Percentiles rank a stretch among this genome's conserved stretches.
Conservation (phyloP, 2,888 invertebrate genomes). For the Cataglyphis livida region DNA sequence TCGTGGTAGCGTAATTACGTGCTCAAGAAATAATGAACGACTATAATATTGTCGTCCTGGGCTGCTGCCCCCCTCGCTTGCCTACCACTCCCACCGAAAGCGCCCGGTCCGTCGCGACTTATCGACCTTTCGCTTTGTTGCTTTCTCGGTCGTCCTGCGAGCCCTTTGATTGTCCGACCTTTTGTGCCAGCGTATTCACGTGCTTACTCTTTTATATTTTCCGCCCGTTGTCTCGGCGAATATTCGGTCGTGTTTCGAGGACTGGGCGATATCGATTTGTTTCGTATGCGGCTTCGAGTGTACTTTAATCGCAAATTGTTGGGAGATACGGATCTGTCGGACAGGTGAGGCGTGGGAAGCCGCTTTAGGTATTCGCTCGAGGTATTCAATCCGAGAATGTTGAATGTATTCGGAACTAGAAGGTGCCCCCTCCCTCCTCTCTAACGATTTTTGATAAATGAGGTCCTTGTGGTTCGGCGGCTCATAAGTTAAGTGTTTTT, state of each 20-base stretch:
- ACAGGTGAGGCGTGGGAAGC: constrained; percentile 77
- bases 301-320: constrained; percentile 29
- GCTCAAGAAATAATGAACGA: constrained; percentile 83
- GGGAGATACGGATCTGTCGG: constrained; percentile 72
- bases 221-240: constrained; percentile 68
- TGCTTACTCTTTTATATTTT: constrained; percentile 59
- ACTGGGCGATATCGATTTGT: constrained; percentile 67
- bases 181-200: constrained; percentile 44
- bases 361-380: constrained; percentile 25
- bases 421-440: too few relatives aligned
- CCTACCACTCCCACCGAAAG: constrained; percentile 43
- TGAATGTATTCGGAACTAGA: not conserved
- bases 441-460: not conserved
- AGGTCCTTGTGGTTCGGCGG: not conserved
- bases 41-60: constrained; percentile 82
- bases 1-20: constrained; percentile 80
- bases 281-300: constrained; percentile 51
- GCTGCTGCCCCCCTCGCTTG: constrained; percentile 38
- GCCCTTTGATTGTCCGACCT: constrained; percentile 69
- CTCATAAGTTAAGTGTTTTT: not conserved
- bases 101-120: constrained; percentile 75
- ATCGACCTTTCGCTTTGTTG: constrained; percentile 83
- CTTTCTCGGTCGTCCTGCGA: constrained; percentile 75
- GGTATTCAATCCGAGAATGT: constrained; percentile 10
- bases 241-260: constrained; percentile 70